Base-by-base conservation (phyloP, 2,113 vertebrate species). In the Setophaga coronata region DNA sequence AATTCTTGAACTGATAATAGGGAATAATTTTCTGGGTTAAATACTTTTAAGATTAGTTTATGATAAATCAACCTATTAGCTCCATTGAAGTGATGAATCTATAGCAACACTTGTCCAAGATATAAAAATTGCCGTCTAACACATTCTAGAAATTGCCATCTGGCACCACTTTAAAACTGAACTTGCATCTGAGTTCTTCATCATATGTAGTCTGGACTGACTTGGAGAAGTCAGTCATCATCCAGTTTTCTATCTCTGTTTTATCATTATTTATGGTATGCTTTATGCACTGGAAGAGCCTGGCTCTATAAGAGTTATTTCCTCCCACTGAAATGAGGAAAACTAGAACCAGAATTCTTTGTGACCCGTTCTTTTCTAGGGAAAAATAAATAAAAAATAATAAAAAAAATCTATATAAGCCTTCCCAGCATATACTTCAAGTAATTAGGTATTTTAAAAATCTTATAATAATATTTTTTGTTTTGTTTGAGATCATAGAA, bases 141-240 rank as follows among this genome's bases (percentile, higher is more conserved):
- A 38, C 4, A 20, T 45, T 45, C 10, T 58, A 71, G 20, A 71
- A 81, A 74, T 58, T 50, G 11, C 8, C 26, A 26, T 71, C 82
- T 6, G 0, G 11, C 3, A 58, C 7, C 5, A 40, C 64, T 87
- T 66, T 66, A 51, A n/a, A 66, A 48, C 7, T 25, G 5, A 48
- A 38, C 18, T 61, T 53, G 12, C 12, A 26, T 70, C 12, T 64
- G 14, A 70, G 9, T 28, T 93, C 19, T 82, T 78, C 21, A 66
- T 24, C 23, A 6, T 42, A 14, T 0, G 0, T n/a, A 53, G 8
- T 54, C 51, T 74, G 15, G 7, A 58, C 9, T 58, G 54, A 67
- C 21, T 69, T 67, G 56, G 17, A 94, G 26, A 78, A 42, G 9
- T 24, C 18, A n/a, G 11, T 8, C 25, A 16, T 21, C 18, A 78